These are phyloP conservation scores for Leptodactylus fallax DNA, from an alignment of 2,797 vertebrate species.

Conservation along the genomic window DNA sequence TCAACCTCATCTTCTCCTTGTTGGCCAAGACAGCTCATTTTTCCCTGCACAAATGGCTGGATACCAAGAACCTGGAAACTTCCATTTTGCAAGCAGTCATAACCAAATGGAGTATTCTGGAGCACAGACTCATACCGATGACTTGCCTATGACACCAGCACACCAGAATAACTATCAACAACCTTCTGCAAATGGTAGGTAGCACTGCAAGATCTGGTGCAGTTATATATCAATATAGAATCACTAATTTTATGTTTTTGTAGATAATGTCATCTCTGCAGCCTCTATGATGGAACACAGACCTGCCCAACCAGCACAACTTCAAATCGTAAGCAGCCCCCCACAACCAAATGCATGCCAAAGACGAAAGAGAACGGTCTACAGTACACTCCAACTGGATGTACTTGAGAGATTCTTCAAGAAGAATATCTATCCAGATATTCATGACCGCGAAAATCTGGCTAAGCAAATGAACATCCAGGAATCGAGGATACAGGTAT, in stretches of 20 bases:
- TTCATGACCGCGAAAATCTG: conserved; percentile 30
- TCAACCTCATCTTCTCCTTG: not conserved
- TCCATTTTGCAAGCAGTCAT: not conserved
- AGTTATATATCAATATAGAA: not conserved
- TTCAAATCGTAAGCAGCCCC: not conserved
- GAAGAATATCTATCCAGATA: conserved; percentile 44
- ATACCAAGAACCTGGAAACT: not conserved
- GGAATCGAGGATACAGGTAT: conserved; percentile 46
- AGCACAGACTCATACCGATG: not conserved
- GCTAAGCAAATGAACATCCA: conserved; percentile 19
- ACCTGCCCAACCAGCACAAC: not conserved
- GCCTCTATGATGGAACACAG: not conserved
- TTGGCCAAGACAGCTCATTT: not conserved
- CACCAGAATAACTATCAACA: not conserved
- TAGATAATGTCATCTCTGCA: not conserved
- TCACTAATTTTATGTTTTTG: not conserved
- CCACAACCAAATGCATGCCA: conserved; percentile 24
- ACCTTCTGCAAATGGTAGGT: not conserved
- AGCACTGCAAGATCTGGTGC: not conserved
- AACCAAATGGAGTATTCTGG: not conserved
- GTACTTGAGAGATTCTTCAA: conserved; percentile 29
- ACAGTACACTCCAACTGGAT: conserved; percentile 15
- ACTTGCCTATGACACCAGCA: not conserved
- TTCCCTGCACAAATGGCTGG: not conserved
- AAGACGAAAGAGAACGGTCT: conserved; percentile 33